Base-by-base conservation (phyloP, 2,113 vertebrate species). In the Psephotus haematonotus region DNA sequence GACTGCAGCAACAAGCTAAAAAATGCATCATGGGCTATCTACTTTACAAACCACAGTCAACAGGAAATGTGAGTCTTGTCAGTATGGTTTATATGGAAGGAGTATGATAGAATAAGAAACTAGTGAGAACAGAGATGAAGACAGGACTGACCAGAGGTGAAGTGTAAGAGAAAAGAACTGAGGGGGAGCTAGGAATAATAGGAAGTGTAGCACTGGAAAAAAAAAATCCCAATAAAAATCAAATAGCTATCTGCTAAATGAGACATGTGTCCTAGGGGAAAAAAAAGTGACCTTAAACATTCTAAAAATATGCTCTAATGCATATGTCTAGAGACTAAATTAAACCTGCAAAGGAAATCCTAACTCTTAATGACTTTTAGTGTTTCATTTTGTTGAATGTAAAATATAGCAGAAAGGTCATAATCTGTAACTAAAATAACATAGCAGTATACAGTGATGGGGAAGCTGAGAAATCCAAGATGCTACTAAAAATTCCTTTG, bases 151-250 rank as follows among this genome's bases (percentile, higher is more conserved):
- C 6, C 22, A 70, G 14, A 33, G 7, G 6, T 2, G 6, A 86
- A 72, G 29, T 60, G 13, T 35, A 60, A 52, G 25, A 88, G 22
- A 69, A 88, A 94, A 69, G 17, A 81, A 35, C 3, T 44, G 44
- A 47, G 31, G 5, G 16, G 9, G 7, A 81, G 12, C 33, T 71
- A 35, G 6, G 24, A 91, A 47, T 62, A 49, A 82, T 5, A 53
- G 1, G 27, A 46, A 81, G 6, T 13, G 7, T 50, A 86, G 23
- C 0, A 0, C 17, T 28, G 13, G 24, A 60, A 35, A 72, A 41
- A 31, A 65, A 33, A 68, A 25, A 39, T 5, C 1, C 8, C 31
- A 59, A 59, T 35, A 52, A 15, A 33, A 33, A 6, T 12, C 2
- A 29, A 69, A 10, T 68, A 72, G 31, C 7, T 55, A 53, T 13